Base-by-base conservation (phyloP, 2,797 vertebrate genomes). In the Acanthiza pusilla region DNA sequence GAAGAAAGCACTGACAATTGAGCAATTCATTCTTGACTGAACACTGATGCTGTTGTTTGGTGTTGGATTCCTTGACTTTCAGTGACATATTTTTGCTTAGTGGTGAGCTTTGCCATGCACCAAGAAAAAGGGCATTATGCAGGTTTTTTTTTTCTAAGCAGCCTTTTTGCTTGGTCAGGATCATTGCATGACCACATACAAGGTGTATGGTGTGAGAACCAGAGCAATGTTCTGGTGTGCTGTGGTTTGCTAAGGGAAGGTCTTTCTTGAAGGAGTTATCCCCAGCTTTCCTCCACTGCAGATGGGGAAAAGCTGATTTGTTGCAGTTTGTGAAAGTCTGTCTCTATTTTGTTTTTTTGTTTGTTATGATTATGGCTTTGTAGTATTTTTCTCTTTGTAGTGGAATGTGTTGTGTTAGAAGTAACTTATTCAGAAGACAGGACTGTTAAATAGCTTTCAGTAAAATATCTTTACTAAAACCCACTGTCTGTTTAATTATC, bases 11-110 rank as follows among this genome's bases (percentile, higher is more conserved):
- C 53, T 42, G 75, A 89, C 58, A 89, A 74, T 11, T 1, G 61
- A 85, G 68, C 47, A 40, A 86, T 89, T 95, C 75, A 68, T 77
- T 78, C 82, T 91, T 68, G 72, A 19, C 62, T 65, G 50, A 93
- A 96, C 93, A 96, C 60, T 92, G 90, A 42, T 29, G 78, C 67
- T 0, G 0, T 92, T 95, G 88, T 96, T 95, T 0, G 0, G 71
- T 79, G 19, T 34, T 71, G 43, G 53, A 82, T 89, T 95, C 53
- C 60, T 95, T 61, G 71, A 76, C 30, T 76, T 81, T 71, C 55
- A 84, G 55, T 60, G 55, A 38, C 77, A 82, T 94, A 80, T 29
- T 85, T 93, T 76, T 86, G 21, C 61, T 82, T 48, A 26, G 42
- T 13, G 26, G 15, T 79, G 77, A 94, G 74, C 71, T 91, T 91